Evolutionary conservation across 1,140 invertebrate genomes (phyloP).

Genomic region (Tribolium madens): DNA sequence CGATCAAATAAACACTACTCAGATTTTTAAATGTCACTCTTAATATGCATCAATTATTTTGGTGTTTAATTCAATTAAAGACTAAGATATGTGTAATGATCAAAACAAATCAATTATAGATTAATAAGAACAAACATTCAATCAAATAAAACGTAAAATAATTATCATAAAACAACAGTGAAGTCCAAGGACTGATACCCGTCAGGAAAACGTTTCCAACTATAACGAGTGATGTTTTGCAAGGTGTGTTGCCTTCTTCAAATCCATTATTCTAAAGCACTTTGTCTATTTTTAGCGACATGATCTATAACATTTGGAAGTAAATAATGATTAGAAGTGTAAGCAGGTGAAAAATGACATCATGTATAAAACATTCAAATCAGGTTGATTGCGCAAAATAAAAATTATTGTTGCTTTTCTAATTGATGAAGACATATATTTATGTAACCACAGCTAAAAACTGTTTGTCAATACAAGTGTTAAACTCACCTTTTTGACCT

Average conservation of each 20-base stretch:
- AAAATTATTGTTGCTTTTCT: background rate
- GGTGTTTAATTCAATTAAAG: constrained; percentile 28
- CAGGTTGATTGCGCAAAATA: background rate
- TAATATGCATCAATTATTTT: constrained; percentile 20
- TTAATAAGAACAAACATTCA: constrained; percentile 19
- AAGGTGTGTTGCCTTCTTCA: constrained; percentile 14
- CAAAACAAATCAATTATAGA: constrained; percentile 38
- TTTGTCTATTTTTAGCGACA: background rate
- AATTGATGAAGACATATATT: too few species aligned
- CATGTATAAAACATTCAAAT: background rate
- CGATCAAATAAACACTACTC: too few species aligned
- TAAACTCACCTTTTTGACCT: background rate
- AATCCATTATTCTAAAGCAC: too few species aligned
- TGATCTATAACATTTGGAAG: background rate
- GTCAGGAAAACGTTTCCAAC: background rate
- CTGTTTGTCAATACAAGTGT: background rate
- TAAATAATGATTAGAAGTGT: background rate
- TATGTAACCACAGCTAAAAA: too few species aligned
- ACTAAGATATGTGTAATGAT: background rate
- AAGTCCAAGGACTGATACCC: constrained; percentile 22
- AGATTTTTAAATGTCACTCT: background rate
- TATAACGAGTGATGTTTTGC: background rate
- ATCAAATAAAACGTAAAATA: constrained; percentile 24
- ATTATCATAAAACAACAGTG: constrained; percentile 35
- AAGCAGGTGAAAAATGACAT: background rate